A percentile compares a stretch with the other conserved stretches of the same genome.
Evolutionary conservation across 2,888 invertebrate species (phyloP).

Genomic region (Hylaea fasciaria): DNA sequence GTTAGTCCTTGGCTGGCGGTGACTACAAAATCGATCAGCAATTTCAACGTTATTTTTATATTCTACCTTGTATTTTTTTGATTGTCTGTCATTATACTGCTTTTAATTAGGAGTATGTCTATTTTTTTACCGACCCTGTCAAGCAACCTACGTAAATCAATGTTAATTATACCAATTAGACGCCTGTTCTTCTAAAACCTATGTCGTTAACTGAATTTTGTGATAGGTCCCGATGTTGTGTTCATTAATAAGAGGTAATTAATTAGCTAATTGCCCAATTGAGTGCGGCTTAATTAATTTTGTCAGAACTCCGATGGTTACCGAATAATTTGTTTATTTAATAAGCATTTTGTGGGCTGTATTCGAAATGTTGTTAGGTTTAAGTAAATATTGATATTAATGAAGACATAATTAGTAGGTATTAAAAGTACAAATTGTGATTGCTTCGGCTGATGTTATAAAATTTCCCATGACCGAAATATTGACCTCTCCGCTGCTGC

Average conservation of each 20-base stretch:
- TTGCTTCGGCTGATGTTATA: too few relatives aligned
- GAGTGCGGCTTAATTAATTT: conserved; percentile 41
- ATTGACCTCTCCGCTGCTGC: too few relatives aligned
- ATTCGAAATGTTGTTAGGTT: conserved; percentile 19
- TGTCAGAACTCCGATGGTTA: conserved; percentile 32
- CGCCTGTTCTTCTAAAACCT: conserved; percentile 9
- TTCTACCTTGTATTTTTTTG: too few relatives aligned
- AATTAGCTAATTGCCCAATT: conserved; percentile 44
- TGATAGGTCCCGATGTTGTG: conserved; percentile 21
- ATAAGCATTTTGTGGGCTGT: conserved; percentile 22
- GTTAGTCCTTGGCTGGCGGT: too few relatives aligned
- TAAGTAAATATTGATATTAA: conserved; percentile 6
- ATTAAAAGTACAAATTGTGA: too few relatives aligned
- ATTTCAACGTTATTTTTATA: too few relatives aligned
- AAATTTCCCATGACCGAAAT: too few relatives aligned
- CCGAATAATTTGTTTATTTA: conserved; percentile 33
- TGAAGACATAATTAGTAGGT: too few relatives aligned
- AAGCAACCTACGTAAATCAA: background rate
- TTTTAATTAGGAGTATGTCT: too few relatives aligned
- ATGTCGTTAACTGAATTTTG: conserved; percentile 22
- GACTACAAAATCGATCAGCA: too few relatives aligned
- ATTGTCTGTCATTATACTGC: too few relatives aligned
- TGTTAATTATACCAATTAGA: conserved; percentile 8
- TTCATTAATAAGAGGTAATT: conserved; percentile 29
- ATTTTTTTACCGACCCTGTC: background rate